Conservation (phyloP, 2,797 vertebrate genomes). For the Meda fulgida region DNA sequence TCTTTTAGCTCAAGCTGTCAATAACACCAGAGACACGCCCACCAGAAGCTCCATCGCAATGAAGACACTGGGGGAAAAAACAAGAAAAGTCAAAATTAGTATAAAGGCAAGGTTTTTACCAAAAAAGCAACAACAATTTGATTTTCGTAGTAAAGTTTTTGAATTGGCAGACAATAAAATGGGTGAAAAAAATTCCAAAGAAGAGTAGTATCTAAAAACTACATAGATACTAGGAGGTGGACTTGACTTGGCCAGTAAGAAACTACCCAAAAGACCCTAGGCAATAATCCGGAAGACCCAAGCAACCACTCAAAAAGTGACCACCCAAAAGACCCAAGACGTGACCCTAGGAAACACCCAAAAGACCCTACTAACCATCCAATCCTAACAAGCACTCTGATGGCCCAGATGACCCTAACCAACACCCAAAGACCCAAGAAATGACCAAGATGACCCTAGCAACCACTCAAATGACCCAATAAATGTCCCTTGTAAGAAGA, state of each 20-base stretch:
- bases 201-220: background rate
- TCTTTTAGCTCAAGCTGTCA: conserved; percentile 6
- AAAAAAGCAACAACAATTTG: background rate
- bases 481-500: background rate
- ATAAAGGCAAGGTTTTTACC: background rate
- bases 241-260: background rate
- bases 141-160: background rate
- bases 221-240: background rate
- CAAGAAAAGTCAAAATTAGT: background rate
- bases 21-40: conserved; percentile 1
- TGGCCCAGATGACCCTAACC: background rate
- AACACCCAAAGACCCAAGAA: background rate
- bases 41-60: conserved; percentile 42
- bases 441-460: background rate
- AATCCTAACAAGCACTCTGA: background rate
- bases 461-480: background rate
- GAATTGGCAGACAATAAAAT: background rate
- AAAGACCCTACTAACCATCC: background rate
- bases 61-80: background rate
- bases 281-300: background rate
- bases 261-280: background rate
- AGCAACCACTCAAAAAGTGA: background rate
- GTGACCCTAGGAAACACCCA: background rate
- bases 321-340: background rate
- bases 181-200: background rate